phyloP scores from a whole-genome alignment of 2,113 vertebrate genomes.

The Cepphus grylle region DNA sequence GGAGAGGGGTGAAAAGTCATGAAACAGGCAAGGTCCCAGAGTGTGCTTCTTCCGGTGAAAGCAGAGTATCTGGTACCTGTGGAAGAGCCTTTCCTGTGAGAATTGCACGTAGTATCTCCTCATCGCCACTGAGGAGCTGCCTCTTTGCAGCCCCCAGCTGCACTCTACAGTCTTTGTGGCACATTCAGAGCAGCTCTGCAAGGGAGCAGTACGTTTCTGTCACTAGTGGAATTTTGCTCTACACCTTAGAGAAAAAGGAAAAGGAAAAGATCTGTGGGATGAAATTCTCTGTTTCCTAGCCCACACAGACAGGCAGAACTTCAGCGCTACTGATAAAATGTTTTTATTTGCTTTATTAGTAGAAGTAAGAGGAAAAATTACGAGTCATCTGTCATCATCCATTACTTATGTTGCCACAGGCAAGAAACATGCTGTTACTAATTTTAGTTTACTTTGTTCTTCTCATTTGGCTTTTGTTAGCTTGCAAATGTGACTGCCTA shows the following conservation, averaged over 20 bases:
- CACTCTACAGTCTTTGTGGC: neutral
- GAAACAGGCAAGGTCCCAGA: accelerated
- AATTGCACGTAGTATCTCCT: neutral
- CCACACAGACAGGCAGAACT: neutral
- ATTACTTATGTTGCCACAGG: neutral
- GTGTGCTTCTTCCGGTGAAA: neutral
- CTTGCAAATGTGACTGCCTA: neutral
- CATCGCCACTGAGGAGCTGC: neutral
- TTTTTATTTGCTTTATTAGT: neutral
- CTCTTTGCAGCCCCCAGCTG: neutral
- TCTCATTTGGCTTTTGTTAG: neutral
- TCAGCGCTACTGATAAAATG: neutral
- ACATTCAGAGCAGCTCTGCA: neutral
- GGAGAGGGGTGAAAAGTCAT: neutral
- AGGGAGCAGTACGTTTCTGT: neutral
- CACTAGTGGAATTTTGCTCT: neutral
- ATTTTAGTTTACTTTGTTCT: slow-evolving; percentile 29
- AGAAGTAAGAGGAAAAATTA: neutral
- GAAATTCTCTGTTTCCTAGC: neutral
- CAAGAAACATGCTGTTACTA: neutral
- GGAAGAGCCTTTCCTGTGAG: neutral
- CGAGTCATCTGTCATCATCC: neutral
- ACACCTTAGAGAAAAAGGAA: neutral
- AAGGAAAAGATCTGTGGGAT: neutral
- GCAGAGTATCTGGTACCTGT: neutral